A percentile compares a stretch with the other conserved stretches of the same genome.
These are phyloP conservation scores for Monochamus alternatus DNA, from an alignment of 2,888 invertebrate species.

Conservation along the genomic window DNA sequence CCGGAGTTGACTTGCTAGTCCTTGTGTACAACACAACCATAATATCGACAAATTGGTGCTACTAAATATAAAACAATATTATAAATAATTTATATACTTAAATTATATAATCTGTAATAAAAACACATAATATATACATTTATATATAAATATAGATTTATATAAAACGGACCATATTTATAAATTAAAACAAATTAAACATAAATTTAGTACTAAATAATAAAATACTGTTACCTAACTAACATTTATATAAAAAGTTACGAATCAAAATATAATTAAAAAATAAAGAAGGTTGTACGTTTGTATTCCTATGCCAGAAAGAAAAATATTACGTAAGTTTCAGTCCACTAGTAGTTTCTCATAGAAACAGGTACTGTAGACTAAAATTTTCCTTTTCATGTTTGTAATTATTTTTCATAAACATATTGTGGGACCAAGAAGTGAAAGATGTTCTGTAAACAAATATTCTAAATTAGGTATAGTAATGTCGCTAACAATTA, in stretches of 20 bases:
- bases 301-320: conserved; percentile 7
- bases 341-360: conserved; percentile 1
- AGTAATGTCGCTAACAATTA: conserved; percentile 34
- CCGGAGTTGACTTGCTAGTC: conserved; percentile 62
- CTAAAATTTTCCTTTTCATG: not conserved
- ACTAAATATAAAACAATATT: conserved; percentile 53
- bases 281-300: not conserved
- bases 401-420: conserved; percentile 7
- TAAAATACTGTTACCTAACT: conserved; percentile 1
- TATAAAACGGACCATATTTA: conserved; percentile 18
- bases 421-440: conserved; percentile 20
- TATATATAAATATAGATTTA: conserved; percentile 21
- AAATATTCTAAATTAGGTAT: conserved; percentile 27
- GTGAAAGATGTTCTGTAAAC: conserved; percentile 4
- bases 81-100: conserved; percentile 35
- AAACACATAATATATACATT: conserved; percentile 28
- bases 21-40: conserved; percentile 56
- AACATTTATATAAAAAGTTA: conserved; percentile 8
- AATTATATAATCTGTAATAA: conserved; percentile 40
- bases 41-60: conserved; percentile 65
- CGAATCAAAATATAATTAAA: conserved; percentile 10
- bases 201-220: conserved; percentile 8
- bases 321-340: conserved; percentile 29
- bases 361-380: conserved; percentile 26
- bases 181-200: conserved; percentile 12